These are phyloP conservation scores for Hemicentrotus pulcherrimus DNA, from an alignment of 35 echinoderm and acorn worm species.

Conservation along the genomic window DNA sequence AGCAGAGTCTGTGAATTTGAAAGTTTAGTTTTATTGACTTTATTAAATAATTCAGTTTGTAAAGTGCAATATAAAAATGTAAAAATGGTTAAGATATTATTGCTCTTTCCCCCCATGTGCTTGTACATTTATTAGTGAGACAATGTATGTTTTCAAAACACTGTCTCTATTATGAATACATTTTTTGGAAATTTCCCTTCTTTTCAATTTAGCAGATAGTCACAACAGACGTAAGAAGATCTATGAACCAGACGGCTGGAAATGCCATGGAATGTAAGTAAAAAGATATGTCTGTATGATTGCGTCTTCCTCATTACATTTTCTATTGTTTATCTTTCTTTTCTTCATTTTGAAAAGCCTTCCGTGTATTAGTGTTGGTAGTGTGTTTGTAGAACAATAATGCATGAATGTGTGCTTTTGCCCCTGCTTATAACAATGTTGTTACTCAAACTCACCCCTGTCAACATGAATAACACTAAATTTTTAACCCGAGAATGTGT, in stretches of 20 bases:
- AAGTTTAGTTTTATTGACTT: too few species aligned
- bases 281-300: background rate
- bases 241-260: conserved; percentile 77
- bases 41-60: too few species aligned
- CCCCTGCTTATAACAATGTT: background rate
- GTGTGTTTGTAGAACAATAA: background rate
- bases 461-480: background rate
- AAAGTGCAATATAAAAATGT: too few species aligned
- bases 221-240: conserved; percentile 67
- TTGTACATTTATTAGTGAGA: too few species aligned
- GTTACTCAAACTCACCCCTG: background rate
- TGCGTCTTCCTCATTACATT: background rate
- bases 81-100: too few species aligned
- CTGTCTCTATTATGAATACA: too few species aligned
- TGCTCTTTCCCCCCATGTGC: too few species aligned
- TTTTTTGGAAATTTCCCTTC: background rate
- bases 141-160: too few species aligned
- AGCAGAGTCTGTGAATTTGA: too few species aligned
- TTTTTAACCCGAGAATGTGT: background rate
- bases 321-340: background rate
- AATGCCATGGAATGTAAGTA: conserved; percentile 91
- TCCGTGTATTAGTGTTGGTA: too few species aligned
- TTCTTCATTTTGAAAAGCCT: background rate
- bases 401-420: background rate
- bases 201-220: conserved; percentile 66